Base-by-base conservation (phyloP, 2,888 invertebrate genomes). In the Noctuana brunneofusca region DNA sequence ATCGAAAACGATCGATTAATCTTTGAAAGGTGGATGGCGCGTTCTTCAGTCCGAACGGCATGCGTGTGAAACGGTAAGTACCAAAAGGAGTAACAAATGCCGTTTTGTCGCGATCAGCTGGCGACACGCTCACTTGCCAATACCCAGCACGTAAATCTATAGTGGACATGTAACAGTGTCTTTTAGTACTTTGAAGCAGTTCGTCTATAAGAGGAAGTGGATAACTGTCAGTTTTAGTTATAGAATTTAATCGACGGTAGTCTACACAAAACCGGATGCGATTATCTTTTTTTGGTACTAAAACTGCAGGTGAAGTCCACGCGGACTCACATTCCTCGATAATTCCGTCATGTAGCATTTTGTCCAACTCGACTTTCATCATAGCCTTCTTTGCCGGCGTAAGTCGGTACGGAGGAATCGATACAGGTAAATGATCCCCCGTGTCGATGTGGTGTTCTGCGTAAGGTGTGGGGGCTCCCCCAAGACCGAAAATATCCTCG, bases 191-290 rank as follows among this genome's bases (percentile, higher is more conserved):
- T 48, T 82, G 79, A 5, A 86, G 55, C 20, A 81, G 63, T 18
- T 85, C 83, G 55, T 84, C 83, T 24, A 86, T 80, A 3, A 73
- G 59, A 0, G 85, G 84, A 12, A 84, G 57, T 0, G 80, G 81
- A 46, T 83, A 85, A 62, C 73, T 41, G 71, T 69, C 67, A 30
- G 65, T 50, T 24, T 68, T 68, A 1, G 70, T 74, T 6, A 72
- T 38, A 6, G 63, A 52, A 20, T 71, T 70, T 2, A 72, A 41
- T 11, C 55, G 65, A 0, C 80, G 65, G 53, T 80, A 83, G 55
- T 83, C 80, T 0, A 81, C 70, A 63, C 82, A 79, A 20, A 82
- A 64, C 9, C 80, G 64, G 16, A 68, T 49, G 6, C 60, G 58
- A 24, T 75, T 78, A 66, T 75, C 69, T 54, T 66, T 69, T 63